Percentiles rank a stretch among this genome's conserved stretches.
These are phyloP conservation scores for Alca torda DNA, from an alignment of 2,797 vertebrate species.

Conservation along the genomic window DNA sequence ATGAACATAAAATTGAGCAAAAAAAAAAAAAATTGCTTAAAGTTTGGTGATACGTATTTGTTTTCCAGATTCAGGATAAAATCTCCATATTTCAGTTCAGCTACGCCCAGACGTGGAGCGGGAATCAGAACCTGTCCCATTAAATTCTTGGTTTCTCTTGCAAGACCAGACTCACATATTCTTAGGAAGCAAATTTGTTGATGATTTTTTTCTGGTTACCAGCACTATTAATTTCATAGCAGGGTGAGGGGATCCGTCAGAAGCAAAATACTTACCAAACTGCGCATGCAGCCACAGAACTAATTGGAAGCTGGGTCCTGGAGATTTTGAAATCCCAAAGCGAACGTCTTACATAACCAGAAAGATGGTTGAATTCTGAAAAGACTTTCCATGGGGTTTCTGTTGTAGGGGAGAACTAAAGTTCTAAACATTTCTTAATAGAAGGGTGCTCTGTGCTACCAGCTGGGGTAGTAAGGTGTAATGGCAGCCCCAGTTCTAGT, in stretches of 20 bases:
- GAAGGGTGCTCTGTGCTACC: neutral
- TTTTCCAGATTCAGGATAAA: neutral
- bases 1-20: neutral
- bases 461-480: neutral
- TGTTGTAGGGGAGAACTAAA: neutral
- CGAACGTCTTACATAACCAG: neutral
- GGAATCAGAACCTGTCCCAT: neutral
- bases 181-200: neutral
- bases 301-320: neutral
- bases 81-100: neutral
- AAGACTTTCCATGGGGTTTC: neutral
- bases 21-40: neutral
- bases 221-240: neutral
- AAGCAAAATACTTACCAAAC: neutral
- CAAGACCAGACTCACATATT: neutral
- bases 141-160: neutral
- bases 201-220: neutral
- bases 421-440: neutral
- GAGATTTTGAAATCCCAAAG: neutral
- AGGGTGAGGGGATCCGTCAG: neutral
- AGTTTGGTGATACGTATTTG: neutral
- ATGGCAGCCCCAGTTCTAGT: neutral
- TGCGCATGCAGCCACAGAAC: neutral
- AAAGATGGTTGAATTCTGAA: neutral
- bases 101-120: neutral